Evolutionary conservation across 2,113 vertebrate species (phyloP).

Genomic region (Piaya cayana): DNA sequence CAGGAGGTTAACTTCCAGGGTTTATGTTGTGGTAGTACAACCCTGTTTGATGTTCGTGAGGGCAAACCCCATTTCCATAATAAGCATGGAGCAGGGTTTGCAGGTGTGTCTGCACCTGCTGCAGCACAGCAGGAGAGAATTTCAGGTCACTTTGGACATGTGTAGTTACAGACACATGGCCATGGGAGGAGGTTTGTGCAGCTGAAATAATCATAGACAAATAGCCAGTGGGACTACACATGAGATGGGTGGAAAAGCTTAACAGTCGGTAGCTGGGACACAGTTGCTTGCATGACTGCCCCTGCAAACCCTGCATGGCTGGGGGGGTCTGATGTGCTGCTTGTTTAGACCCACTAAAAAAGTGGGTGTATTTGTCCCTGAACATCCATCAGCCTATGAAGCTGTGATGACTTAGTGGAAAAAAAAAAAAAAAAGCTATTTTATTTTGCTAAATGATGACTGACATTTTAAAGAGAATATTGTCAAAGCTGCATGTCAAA

Average conservation of each 20-base stretch:
- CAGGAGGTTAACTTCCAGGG: neutral
- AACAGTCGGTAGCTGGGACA: neutral
- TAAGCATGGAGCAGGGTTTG: neutral
- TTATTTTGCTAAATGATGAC: neutral
- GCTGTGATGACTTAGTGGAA: neutral
- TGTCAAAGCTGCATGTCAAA: neutral
- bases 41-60: rapidly evolving
- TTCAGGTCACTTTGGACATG: rapidly evolving
- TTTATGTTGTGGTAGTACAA: neutral
- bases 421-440: neutral
- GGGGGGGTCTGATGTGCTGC: neutral
- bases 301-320: rapidly evolving
- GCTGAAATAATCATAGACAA: neutral
- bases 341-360: neutral
- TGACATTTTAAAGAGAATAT: neutral
- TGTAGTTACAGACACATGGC: neutral
- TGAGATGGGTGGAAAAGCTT: neutral
- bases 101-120: neutral
- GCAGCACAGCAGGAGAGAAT: neutral
- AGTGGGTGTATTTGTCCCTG: neutral
- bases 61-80: neutral
- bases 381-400: neutral
- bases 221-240: rapidly evolving
- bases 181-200: neutral
- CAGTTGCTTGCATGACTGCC: rapidly evolving